These are phyloP conservation scores for Argyresthia albistria DNA, from an alignment of 2,888 invertebrate genomes.

Conservation along the genomic window DNA sequence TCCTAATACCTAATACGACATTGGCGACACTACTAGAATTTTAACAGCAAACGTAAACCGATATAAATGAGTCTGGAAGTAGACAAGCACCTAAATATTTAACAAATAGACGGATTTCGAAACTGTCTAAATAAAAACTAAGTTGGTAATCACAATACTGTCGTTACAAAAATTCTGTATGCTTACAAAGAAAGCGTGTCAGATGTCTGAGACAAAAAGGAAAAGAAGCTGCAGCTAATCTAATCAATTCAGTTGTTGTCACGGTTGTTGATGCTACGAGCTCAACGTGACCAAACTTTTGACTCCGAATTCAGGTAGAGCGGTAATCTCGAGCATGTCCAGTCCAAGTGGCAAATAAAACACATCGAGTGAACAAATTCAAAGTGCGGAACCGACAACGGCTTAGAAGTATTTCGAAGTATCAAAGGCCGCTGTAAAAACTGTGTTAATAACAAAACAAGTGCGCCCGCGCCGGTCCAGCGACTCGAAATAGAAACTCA, in stretches of 20 bases:
- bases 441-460: constrained; percentile 39
- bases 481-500: constrained; percentile 49
- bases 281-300: constrained; percentile 1
- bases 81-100: too few species aligned
- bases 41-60: too few species aligned
- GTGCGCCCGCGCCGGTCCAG: constrained; percentile 31
- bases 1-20: too few species aligned
- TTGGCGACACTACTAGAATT: too few species aligned
- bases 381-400: constrained; percentile 25
- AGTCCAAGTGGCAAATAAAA: too few species aligned
- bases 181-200: constrained; percentile 4
- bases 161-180: not conserved
- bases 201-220: constrained; percentile 3
- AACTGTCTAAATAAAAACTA: too few species aligned
- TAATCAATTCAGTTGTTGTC: not conserved
- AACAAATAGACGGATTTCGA: too few species aligned
- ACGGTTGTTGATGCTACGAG: not conserved
- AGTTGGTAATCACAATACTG: not conserved
- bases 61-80: too few species aligned
- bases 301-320: not conserved
- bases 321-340: too few species aligned
- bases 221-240: constrained; percentile 3
- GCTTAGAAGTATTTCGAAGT: constrained; percentile 26
- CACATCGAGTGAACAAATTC: constrained; percentile 17
- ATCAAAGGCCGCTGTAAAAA: constrained; percentile 42